These are phyloP conservation scores for Rhinoptilus africanus DNA, from an alignment of 2,113 vertebrate species.

Conservation along the genomic window DNA sequence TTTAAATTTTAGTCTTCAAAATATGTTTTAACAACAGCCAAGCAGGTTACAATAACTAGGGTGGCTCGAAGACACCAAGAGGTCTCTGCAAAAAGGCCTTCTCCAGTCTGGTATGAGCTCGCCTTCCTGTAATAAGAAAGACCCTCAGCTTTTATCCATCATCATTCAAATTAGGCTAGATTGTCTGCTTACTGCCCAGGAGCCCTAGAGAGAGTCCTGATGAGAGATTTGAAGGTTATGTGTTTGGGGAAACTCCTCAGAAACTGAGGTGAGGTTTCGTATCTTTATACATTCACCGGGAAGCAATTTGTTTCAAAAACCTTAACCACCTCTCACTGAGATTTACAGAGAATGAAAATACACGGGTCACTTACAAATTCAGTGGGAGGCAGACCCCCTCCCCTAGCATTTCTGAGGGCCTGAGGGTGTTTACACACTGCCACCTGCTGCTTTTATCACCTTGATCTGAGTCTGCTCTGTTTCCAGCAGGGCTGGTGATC, in stretches of 20 bases:
- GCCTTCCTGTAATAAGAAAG: neutral
- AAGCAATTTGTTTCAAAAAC: neutral
- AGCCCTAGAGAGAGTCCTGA: neutral
- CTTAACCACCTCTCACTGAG: neutral
- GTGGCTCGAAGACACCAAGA: accelerated
- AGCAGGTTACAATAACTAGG: neutral
- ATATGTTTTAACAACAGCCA: neutral
- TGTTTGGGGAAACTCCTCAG: neutral
- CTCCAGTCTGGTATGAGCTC: neutral
- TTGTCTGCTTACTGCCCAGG: neutral
- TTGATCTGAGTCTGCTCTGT: neutral
- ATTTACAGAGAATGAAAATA: neutral
- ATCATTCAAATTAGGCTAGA: neutral
- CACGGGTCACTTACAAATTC: neutral
- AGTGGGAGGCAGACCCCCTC: neutral
- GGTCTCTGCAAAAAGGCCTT: neutral
- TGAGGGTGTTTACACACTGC: neutral
- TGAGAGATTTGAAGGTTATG: neutral
- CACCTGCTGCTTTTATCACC: neutral
- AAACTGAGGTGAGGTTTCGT: neutral
- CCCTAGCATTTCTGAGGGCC: neutral
- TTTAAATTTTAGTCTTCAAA: neutral
- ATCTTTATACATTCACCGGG: neutral
- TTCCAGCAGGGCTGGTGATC: neutral
- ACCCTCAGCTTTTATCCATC: neutral